Conservation (phyloP, 2,797 vertebrate genomes). For the Enteromius trimaculatus region DNA sequence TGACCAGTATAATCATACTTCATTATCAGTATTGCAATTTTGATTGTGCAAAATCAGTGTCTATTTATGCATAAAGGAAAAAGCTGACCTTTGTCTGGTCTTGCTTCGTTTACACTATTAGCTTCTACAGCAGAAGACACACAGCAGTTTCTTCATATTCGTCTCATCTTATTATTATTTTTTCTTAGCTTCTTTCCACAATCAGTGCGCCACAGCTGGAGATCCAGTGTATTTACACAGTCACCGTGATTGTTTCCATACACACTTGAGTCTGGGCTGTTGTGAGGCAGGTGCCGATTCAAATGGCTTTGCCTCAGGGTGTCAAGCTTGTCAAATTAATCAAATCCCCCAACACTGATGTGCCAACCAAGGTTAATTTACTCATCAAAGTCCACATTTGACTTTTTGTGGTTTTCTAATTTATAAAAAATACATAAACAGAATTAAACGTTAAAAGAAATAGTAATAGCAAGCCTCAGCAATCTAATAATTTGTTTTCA, state of each 20-base stretch:
- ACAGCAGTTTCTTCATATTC: conserved; percentile 17
- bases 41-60: background rate
- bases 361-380: conserved; percentile 45
- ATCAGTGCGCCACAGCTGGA: conserved; percentile 41
- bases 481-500: background rate
- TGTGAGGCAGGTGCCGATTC: conserved; percentile 50
- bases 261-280: conserved; percentile 7
- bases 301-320: conserved; percentile 39
- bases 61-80: background rate
- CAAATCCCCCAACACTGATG: conserved; percentile 13
- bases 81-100: background rate
- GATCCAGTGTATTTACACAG: conserved; percentile 35
- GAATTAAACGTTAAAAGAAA: background rate
- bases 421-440: background rate
- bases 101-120: conserved; percentile 37
- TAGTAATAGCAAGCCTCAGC: background rate
- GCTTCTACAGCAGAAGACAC: conserved; percentile 40
- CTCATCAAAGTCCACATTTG: conserved; percentile 35
- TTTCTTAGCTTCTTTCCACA: conserved; percentile 18
- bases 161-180: background rate
- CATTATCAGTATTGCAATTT: background rate
- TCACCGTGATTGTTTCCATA: conserved; percentile 34
- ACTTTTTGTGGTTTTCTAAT: conserved; percentile 15
- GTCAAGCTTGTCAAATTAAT: conserved; percentile 24
- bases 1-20: background rate